Percentiles rank a stretch among this genome's conserved stretches.
phyloP scores from a whole-genome alignment of 1,140 invertebrate species.

The Lysiphlebus fabarum region DNA sequence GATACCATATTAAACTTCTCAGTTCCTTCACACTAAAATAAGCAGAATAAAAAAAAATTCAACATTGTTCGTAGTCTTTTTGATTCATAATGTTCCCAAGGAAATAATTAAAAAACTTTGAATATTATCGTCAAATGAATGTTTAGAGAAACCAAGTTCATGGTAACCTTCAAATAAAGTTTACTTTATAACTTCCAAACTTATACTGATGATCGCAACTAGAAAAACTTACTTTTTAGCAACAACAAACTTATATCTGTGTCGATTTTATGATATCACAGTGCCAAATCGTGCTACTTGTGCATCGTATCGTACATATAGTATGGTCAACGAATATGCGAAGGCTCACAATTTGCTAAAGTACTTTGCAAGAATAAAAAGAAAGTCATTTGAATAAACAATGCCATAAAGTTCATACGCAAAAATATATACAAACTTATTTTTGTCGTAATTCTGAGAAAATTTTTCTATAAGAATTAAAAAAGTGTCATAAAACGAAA shows the following conservation, averaged over 20 bases:
- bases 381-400: constrained; percentile 47
- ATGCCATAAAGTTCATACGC: not conserved
- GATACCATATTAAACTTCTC: constrained; percentile 18
- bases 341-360: constrained; percentile 29
- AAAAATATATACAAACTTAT: constrained; percentile 28
- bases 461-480: too few relatives aligned
- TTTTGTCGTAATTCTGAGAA: too few relatives aligned
- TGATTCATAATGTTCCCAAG: too few relatives aligned
- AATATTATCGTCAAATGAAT: not conserved
- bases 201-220: constrained; percentile 12
- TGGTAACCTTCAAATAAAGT: constrained; percentile 30
- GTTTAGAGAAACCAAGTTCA: constrained; percentile 43
- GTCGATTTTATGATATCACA: constrained; percentile 46
- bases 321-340: too few relatives aligned
- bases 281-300: too few relatives aligned
- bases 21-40: too few relatives aligned
- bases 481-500: too few relatives aligned
- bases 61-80: too few relatives aligned
- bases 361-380: constrained; percentile 56
- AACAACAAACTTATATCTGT: constrained; percentile 44
- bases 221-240: constrained; percentile 11
- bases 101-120: not conserved
- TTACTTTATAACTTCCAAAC: constrained; percentile 35
- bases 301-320: too few relatives aligned
- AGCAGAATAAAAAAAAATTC: too few relatives aligned